A percentile compares a stretch with the other conserved stretches of the same genome.
These are phyloP conservation scores for Karalla daura DNA, from an alignment of 2,797 vertebrate species.

Conservation along the genomic window DNA sequence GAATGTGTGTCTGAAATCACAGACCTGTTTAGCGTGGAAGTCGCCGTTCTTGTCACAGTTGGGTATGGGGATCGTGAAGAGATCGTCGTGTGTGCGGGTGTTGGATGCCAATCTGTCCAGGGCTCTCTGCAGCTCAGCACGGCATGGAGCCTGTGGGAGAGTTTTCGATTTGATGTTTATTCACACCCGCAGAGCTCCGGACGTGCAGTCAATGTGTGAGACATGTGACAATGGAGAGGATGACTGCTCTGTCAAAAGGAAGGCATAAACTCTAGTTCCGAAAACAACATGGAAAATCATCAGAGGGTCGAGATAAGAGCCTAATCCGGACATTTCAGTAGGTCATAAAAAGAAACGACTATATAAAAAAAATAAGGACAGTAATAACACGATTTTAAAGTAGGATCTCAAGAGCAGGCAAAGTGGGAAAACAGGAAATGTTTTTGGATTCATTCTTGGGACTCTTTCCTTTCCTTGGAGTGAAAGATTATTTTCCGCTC, in stretches of 20 bases:
- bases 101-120: conserved; percentile 90
- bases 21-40: conserved; percentile 94
- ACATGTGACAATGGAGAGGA: background rate
- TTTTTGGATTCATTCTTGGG: background rate
- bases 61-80: conserved; percentile 93
- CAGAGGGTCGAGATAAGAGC: background rate
- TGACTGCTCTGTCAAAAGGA: background rate
- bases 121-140: conserved; percentile 91
- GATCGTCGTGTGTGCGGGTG: conserved; percentile 91
- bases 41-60: conserved; percentile 96
- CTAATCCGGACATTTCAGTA: background rate
- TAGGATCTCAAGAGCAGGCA: background rate
- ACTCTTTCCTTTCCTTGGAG: background rate
- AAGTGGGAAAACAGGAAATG: background rate
- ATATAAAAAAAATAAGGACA: background rate
- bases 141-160: conserved; percentile 88
- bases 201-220: background rate
- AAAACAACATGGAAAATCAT: background rate
- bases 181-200: background rate
- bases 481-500: background rate
- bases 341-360: background rate
- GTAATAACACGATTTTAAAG: background rate
- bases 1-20: conserved; percentile 28
- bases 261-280: background rate
- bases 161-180: conserved; percentile 5